Percentiles rank a stretch among this genome's conserved stretches.
Evolutionary conservation across 2,888 invertebrate species (phyloP).

Genomic region (Oxycera nigricornis): DNA sequence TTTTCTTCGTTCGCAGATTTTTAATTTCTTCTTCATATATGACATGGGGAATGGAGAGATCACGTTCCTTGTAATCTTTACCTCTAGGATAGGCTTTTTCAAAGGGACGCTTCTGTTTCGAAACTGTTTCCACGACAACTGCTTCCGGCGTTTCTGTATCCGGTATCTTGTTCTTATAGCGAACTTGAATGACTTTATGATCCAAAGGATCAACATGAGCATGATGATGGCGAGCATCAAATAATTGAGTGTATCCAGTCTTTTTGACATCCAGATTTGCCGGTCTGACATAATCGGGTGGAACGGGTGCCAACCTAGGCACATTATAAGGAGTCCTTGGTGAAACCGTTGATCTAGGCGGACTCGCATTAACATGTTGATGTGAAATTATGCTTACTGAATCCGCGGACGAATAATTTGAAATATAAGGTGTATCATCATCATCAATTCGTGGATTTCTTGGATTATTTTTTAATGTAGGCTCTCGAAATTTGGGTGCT

Average conservation of each 20-base stretch:
- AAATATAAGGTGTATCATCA: not conserved
- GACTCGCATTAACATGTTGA: not conserved
- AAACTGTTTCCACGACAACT: not conserved
- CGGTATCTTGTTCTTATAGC: slow-evolving; percentile 49
- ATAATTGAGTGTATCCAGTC: slow-evolving; percentile 52
- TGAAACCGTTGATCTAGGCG: not conserved
- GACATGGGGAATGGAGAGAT: slow-evolving; percentile 14
- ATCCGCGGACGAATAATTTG: not conserved
- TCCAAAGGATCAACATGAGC: slow-evolving; percentile 58
- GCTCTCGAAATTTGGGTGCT: slow-evolving; percentile 56
- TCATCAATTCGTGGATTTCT: slow-evolving; percentile 49
- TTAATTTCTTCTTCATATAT: not conserved
- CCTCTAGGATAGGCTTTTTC: slow-evolving; percentile 1
- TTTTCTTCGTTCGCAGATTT: no score
- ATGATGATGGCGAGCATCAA: slow-evolving; percentile 59
- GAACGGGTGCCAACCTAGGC: slow-evolving; percentile 20
- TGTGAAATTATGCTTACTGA: not conserved
- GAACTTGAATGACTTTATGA: slow-evolving; percentile 54
- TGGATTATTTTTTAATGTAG: slow-evolving; percentile 56
- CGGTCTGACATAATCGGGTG: slow-evolving; percentile 49
- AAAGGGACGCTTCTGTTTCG: not conserved
- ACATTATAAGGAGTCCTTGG: slow-evolving; percentile 17
- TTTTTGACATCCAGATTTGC: slow-evolving; percentile 54
- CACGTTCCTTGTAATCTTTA: not conserved
- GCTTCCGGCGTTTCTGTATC: not conserved